These are phyloP conservation scores for Drosophila tristis DNA, from an alignment of 1,140 invertebrate genomes.

Conservation along the genomic window DNA sequence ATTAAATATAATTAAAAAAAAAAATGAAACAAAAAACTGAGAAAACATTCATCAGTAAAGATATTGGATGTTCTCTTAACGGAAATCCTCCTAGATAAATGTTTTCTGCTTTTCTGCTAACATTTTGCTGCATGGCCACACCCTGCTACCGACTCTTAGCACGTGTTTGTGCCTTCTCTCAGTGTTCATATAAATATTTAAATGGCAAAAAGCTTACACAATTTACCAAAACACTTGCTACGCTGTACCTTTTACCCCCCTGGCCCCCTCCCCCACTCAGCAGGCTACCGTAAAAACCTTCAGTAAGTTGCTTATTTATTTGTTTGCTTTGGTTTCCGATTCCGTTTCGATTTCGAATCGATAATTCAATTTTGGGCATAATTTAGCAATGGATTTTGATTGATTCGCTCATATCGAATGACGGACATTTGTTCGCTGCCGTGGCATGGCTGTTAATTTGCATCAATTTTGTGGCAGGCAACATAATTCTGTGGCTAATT, in stretches of 20 bases:
- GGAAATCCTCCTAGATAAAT: too few relatives aligned
- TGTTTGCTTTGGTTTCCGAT: conserved; percentile 45
- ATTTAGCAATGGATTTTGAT: conserved; percentile 73
- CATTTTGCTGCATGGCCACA: too few relatives aligned
- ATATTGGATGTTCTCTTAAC: too few relatives aligned
- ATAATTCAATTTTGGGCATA: conserved; percentile 77
- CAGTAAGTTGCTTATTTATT: conserved; percentile 25
- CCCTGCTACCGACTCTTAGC: too few relatives aligned
- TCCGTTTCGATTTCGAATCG: conserved; percentile 53
- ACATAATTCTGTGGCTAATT: conserved; percentile 39
- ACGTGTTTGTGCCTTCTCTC: too few relatives aligned
- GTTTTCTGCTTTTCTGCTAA: too few relatives aligned
- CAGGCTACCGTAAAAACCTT: not conserved
- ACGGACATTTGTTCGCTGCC: conserved; percentile 34
- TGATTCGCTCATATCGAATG: conserved; percentile 69
- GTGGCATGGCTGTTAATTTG: conserved; percentile 50
- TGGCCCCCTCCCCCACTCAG: not conserved
- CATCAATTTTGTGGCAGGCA: conserved; percentile 58
- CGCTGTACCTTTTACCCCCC: not conserved
- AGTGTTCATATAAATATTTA: conserved; percentile 25
- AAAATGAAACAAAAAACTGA: too few relatives aligned
- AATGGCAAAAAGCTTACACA: conserved; percentile 62
- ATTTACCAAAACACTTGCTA: conserved; percentile 33
- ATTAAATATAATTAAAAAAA: too few relatives aligned
- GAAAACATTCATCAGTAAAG: too few relatives aligned